Conservation (phyloP, 2,797 vertebrate genomes). For the Coluber constrictor region DNA sequence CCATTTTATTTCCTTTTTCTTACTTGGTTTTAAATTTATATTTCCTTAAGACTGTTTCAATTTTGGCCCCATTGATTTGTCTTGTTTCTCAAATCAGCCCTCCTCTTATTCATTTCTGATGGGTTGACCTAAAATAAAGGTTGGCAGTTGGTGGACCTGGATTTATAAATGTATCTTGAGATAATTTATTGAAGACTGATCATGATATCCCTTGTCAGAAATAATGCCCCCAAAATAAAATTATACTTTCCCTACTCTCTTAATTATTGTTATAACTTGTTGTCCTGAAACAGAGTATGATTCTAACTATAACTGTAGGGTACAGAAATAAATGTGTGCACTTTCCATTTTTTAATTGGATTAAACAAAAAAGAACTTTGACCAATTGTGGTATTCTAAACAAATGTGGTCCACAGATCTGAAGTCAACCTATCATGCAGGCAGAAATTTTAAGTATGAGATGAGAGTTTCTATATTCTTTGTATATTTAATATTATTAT, state of each 20-base stretch:
- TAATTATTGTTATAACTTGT: neutral
- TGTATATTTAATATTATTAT: neutral
- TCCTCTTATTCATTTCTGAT: neutral
- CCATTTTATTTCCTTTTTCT: neutral
- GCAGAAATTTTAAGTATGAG: neutral
- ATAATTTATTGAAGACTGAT: neutral
- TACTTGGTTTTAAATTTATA: neutral
- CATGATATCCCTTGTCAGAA: neutral
- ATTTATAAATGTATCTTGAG: neutral
- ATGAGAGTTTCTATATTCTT: neutral
- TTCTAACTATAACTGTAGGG: neutral
- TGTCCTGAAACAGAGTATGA: neutral
- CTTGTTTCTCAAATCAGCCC: neutral
- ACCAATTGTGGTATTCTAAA: neutral
- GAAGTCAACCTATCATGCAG: neutral
- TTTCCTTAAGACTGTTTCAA: neutral
- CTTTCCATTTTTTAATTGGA: neutral
- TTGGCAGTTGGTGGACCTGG: neutral
- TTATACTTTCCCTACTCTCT: neutral
- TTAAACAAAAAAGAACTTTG: neutral
- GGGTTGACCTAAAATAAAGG: neutral
- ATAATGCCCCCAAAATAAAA: neutral
- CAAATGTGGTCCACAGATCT: neutral
- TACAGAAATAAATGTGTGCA: neutral
- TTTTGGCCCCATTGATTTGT: neutral